phyloP scores from a whole-genome alignment of 2,797 vertebrate species.

The Macropodus opercularis region DNA sequence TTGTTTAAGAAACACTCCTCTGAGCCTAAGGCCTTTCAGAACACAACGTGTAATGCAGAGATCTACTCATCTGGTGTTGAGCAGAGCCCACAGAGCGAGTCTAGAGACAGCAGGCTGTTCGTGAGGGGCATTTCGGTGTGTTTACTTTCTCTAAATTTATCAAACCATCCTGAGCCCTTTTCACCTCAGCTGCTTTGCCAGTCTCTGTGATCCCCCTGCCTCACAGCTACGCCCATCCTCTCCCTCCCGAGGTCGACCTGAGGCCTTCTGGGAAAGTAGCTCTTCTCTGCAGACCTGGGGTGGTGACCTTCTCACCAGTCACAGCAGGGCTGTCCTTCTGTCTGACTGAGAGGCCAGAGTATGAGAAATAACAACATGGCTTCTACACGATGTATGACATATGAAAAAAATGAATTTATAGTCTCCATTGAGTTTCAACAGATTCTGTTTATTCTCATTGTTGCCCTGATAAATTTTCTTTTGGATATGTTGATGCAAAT shows the following conservation, averaged over 20 bases:
- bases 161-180: slow-evolving; percentile 24
- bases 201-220: slow-evolving; percentile 25
- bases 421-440: not conserved
- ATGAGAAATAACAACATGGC: too few species aligned
- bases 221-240: not conserved
- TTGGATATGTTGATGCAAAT: not conserved
- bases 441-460: not conserved
- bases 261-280: slow-evolving; percentile 12
- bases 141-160: slow-evolving; percentile 31
- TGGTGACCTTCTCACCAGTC: slow-evolving; percentile 16
- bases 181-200: not conserved
- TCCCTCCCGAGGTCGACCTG: slow-evolving; percentile 17
- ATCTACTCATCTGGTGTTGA: slow-evolving; percentile 17
- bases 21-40: slow-evolving; percentile 17
- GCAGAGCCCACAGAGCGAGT: slow-evolving; percentile 24
- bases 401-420: too few species aligned
- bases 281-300: slow-evolving; percentile 35
- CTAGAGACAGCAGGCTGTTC: slow-evolving; percentile 12
- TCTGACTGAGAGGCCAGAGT: slow-evolving; percentile 7
- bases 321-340: slow-evolving; percentile 3
- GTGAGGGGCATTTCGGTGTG: slow-evolving; percentile 40
- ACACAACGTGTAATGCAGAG: slow-evolving; percentile 42
- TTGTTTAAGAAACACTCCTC: slow-evolving; percentile 34
- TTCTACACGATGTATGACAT: too few species aligned
- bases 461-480: not conserved